Percentiles rank a stretch among this genome's conserved stretches.
These are phyloP conservation scores for Yponomeuta cagnagella DNA, from an alignment of 2,888 invertebrate species.

Conservation along the genomic window DNA sequence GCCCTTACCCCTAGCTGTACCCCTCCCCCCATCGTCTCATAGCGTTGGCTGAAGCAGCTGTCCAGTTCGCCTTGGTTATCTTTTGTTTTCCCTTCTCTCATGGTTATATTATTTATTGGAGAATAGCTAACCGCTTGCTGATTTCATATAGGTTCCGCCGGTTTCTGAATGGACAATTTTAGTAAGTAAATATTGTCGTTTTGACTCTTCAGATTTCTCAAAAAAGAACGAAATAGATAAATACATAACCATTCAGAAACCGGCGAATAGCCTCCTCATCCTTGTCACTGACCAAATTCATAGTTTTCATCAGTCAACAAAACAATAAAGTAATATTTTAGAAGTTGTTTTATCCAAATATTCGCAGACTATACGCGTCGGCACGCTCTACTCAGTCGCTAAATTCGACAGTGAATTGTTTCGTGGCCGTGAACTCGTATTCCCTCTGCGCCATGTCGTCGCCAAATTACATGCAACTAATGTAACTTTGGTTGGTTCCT, in stretches of 20 bases:
- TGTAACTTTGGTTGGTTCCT: not conserved
- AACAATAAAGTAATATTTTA: not conserved
- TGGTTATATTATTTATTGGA: not conserved
- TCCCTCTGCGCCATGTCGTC: constrained; percentile 29
- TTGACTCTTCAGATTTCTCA: no score
- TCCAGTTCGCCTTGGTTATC: constrained; percentile 19
- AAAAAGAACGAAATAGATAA: no score
- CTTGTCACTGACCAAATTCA: not conserved
- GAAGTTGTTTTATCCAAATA: not conserved
- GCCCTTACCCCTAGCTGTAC: not conserved
- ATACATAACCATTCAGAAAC: no score
- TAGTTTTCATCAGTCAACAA: not conserved
- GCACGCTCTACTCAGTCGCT: constrained; percentile 28
- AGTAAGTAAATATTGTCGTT: no score
- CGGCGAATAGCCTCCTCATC: not conserved
- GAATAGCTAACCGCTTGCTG: not conserved
- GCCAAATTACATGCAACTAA: constrained; percentile 5
- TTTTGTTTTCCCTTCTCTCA: constrained; percentile 15
- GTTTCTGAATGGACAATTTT: no score
- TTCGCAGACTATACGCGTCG: not conserved
- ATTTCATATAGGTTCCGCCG: not conserved
- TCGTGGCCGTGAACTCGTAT: constrained; percentile 60
- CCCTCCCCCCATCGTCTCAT: not conserved
- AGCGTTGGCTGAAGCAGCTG: constrained; percentile 17
- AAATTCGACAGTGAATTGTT: constrained; percentile 61